phyloP scores from a whole-genome alignment of 2,888 invertebrate species.

The Octodonta nipae region DNA sequence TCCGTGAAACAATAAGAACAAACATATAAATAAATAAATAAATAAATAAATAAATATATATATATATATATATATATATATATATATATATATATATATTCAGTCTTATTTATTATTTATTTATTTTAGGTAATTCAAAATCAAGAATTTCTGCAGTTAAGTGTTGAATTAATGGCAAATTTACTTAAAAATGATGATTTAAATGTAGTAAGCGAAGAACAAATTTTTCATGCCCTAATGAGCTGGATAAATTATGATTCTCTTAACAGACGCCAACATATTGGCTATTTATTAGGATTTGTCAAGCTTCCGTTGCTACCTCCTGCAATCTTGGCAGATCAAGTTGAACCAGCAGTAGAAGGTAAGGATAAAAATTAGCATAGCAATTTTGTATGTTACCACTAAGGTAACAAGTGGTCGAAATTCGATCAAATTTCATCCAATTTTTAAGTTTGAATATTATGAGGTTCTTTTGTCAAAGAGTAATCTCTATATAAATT shows the following conservation, averaged over 20 bases:
- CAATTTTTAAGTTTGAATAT: no score
- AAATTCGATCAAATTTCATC: no score
- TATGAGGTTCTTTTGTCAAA: no score
- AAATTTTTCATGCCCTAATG: slow-evolving; percentile 78
- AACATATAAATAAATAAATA: no score
- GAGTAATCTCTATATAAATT: no score
- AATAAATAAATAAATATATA: no score
- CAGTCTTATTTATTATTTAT: slow-evolving; percentile 1
- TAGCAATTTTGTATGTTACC: no score
- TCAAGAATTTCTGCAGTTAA: slow-evolving; percentile 68
- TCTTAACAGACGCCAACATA: slow-evolving; percentile 43
- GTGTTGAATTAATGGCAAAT: slow-evolving; percentile 65
- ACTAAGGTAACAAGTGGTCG: no score
- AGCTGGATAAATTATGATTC: slow-evolving; percentile 77
- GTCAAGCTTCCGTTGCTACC: slow-evolving; percentile 74
- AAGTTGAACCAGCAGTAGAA: slow-evolving; percentile 32
- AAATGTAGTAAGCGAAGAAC: slow-evolving; percentile 81
- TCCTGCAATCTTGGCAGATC: slow-evolving; percentile 79
- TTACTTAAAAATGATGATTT: slow-evolving; percentile 79
- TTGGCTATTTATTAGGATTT: slow-evolving; percentile 58
- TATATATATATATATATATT: no score
- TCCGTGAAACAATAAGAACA: no score
- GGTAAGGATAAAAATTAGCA: no score
- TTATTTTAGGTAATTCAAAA: slow-evolving; percentile 56
- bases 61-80: no score